A percentile compares a stretch with the other conserved stretches of the same genome.
Evolutionary conservation across 2,797 vertebrate genomes (phyloP).

Genomic region (Morus bassanus): DNA sequence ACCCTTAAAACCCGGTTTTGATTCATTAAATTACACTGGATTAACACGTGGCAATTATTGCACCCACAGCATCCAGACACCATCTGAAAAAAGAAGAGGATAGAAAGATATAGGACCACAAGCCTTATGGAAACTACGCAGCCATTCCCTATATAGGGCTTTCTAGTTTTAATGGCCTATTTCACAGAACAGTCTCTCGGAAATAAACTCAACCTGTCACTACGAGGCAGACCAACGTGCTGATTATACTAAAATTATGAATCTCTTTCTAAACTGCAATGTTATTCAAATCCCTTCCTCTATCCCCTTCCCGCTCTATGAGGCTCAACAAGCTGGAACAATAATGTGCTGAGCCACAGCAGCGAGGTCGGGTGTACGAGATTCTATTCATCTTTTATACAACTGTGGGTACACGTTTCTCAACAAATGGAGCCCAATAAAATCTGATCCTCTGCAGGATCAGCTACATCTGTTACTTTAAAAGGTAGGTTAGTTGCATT

Average conservation of each 20-base stretch:
- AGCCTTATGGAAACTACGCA: background rate
- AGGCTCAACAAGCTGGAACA: slow-evolving; percentile 58
- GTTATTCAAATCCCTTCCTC: slow-evolving; percentile 34
- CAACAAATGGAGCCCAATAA: background rate
- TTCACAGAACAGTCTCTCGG: slow-evolving; percentile 39
- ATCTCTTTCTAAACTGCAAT: background rate
- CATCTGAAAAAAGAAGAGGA: background rate
- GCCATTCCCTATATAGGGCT: background rate
- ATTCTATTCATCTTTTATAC: slow-evolving; percentile 18
- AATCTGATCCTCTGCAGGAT: background rate
- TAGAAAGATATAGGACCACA: background rate
- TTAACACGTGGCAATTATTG: background rate
- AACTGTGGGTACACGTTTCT: background rate
- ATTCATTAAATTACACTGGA: background rate
- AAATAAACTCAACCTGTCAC: slow-evolving; percentile 54
- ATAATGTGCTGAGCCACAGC: slow-evolving; percentile 43
- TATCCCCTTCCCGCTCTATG: background rate
- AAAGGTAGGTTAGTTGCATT: background rate
- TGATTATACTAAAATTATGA: slow-evolving; percentile 45
- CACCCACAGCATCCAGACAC: background rate
- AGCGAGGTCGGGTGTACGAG: background rate
- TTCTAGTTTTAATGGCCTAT: slow-evolving; percentile 43
- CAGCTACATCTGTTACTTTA: background rate
- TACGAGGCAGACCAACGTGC: slow-evolving; percentile 22
- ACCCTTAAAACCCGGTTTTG: background rate